Conservation (phyloP, 2,113 vertebrate species). For the Mesembrinibis cayennensis region DNA sequence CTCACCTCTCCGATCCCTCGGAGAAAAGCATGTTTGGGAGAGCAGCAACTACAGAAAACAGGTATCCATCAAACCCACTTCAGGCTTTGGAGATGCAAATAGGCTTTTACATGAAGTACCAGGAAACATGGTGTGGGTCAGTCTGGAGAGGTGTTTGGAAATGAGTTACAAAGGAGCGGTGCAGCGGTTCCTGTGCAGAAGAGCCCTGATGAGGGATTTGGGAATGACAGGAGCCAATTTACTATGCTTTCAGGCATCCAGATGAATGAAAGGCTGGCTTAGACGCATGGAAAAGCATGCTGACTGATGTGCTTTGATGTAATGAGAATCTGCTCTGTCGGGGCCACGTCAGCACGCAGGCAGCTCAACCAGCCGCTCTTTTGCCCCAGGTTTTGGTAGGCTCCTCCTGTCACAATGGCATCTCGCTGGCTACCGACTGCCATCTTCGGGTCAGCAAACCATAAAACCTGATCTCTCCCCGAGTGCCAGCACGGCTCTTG, state of each 20-base stretch:
- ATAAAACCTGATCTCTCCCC: not conserved
- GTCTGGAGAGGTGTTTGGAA: not conserved
- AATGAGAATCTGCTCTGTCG: not conserved
- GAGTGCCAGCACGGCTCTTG: not conserved
- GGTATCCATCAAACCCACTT: not conserved
- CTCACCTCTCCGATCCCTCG: not conserved
- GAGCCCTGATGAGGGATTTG: not conserved
- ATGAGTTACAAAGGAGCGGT: not conserved
- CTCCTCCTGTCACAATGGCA: not conserved
- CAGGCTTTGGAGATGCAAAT: not conserved
- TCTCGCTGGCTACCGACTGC: not conserved
- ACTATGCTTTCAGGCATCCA: not conserved
- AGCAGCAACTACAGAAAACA: not conserved
- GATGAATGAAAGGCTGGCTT: not conserved
- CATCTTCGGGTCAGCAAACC: not conserved
- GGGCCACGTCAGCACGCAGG: not conserved
- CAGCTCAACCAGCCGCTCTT: not conserved
- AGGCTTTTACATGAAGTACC: not conserved
- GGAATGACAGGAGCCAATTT: not conserved
- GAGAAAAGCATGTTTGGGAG: not conserved
- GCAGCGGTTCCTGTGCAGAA: not conserved
- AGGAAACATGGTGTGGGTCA: too few relatives aligned
- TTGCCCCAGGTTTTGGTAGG: not conserved
- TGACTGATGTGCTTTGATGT: not conserved
- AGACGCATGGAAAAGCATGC: not conserved